Conservation (phyloP, 2,113 vertebrate species). For the Dicerorhinus sumatrensis region DNA sequence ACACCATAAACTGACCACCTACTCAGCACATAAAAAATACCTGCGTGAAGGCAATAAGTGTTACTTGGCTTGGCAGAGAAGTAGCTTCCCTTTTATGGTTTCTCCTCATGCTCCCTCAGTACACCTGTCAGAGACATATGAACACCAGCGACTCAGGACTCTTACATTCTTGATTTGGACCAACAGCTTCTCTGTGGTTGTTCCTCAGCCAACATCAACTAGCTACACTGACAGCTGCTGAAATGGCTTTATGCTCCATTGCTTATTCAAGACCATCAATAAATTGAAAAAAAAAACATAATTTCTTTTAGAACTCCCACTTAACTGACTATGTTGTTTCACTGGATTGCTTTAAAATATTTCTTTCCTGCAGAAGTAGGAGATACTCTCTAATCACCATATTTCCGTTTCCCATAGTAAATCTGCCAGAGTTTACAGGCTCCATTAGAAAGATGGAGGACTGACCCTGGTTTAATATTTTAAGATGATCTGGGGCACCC, state of each 20-base stretch:
- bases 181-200: neutral
- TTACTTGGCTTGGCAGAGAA: neutral
- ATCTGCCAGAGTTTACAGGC: neutral
- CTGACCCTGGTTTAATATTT: neutral
- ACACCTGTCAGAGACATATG: neutral
- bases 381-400: neutral
- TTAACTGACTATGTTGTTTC: neutral
- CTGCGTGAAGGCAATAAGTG: neutral
- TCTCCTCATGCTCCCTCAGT: neutral
- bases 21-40: neutral
- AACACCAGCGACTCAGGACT: neutral
- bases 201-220: neutral
- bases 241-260: neutral
- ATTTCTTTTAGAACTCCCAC: neutral
- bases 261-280: neutral
- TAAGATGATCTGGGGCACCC: neutral
- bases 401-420: neutral
- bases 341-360: neutral
- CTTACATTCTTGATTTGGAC: neutral
- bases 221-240: neutral
- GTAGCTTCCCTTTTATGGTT: neutral
- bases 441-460: neutral
- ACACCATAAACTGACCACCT: neutral
- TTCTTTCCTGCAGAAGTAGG: neutral
- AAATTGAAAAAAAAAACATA: neutral